Percentiles rank a stretch among this genome's conserved stretches.
These are phyloP conservation scores for Crematogaster levior DNA, from an alignment of 2,888 invertebrate species.

Conservation along the genomic window DNA sequence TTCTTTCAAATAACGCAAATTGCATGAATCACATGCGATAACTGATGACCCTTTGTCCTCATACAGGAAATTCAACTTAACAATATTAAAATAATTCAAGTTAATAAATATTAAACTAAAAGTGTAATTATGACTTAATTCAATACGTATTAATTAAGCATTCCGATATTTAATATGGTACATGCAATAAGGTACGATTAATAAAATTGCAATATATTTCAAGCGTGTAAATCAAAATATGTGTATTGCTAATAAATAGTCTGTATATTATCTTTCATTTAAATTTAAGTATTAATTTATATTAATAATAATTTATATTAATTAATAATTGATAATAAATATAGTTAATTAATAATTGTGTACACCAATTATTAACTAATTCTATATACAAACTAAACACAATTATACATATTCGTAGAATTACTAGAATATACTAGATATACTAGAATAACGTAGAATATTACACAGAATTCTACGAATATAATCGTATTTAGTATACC, in stretches of 20 bases:
- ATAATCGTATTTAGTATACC: background rate
- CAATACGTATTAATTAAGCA: background rate
- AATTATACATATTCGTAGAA: too few relatives aligned
- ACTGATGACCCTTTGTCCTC: background rate
- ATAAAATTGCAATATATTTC: background rate
- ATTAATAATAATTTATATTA: too few relatives aligned
- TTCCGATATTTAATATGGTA: background rate
- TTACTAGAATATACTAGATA: too few relatives aligned
- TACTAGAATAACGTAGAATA: too few relatives aligned
- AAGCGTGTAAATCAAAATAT: background rate
- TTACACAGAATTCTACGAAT: too few relatives aligned
- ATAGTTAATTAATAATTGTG: background rate
- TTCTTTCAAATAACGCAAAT: background rate
- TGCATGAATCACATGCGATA: background rate
- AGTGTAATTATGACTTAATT: background rate
- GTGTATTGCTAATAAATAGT: background rate
- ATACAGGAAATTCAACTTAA: background rate
- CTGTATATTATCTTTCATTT: background rate
- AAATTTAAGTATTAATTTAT: too few relatives aligned
- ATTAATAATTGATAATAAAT: too few relatives aligned
- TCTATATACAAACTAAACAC: too few relatives aligned
- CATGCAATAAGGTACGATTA: background rate
- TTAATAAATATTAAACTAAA: background rate
- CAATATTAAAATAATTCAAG: background rate
- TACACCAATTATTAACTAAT: background rate